phyloP scores from a whole-genome alignment of 2,797 vertebrate genomes.

The Spinus pinus region DNA sequence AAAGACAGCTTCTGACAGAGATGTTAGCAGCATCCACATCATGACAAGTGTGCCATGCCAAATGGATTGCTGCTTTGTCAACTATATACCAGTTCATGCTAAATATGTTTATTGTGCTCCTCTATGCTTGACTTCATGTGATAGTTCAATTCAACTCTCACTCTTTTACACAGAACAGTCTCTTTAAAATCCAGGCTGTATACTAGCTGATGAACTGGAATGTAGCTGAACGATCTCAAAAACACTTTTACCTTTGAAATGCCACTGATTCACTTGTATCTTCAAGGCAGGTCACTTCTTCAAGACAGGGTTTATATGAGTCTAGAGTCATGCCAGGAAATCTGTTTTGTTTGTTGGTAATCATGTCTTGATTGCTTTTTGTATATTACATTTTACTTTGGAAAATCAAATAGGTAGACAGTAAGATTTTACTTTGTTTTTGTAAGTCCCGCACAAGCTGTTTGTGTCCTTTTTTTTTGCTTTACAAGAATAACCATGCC shows the following conservation, averaged over 20 bases:
- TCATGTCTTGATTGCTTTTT: not conserved
- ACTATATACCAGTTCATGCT: accelerated
- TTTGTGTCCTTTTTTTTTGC: not conserved
- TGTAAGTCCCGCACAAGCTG: not conserved
- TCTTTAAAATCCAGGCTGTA: not conserved
- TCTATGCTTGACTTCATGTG: not conserved
- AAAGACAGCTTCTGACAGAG: not conserved
- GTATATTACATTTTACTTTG: not conserved
- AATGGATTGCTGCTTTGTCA: not conserved
- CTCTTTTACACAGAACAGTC: not conserved
- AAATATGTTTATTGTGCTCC: not conserved
- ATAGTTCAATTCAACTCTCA: not conserved
- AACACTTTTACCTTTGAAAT: not conserved
- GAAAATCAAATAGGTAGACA: not conserved
- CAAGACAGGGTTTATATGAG: not conserved
- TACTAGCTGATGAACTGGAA: not conserved
- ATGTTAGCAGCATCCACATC: not conserved
- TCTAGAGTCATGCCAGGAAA: not conserved
- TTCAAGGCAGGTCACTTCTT: not conserved
- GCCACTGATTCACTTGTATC: not conserved
- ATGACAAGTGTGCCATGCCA: not conserved
- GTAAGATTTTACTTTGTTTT: not conserved
- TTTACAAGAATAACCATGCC: not conserved
- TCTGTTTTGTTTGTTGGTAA: not conserved
- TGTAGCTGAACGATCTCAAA: not conserved